Percentiles rank a stretch among this genome's conserved stretches.
These are phyloP conservation scores for Lasioglossum albipes DNA, from an alignment of 1,140 invertebrate genomes.

Conservation along the genomic window DNA sequence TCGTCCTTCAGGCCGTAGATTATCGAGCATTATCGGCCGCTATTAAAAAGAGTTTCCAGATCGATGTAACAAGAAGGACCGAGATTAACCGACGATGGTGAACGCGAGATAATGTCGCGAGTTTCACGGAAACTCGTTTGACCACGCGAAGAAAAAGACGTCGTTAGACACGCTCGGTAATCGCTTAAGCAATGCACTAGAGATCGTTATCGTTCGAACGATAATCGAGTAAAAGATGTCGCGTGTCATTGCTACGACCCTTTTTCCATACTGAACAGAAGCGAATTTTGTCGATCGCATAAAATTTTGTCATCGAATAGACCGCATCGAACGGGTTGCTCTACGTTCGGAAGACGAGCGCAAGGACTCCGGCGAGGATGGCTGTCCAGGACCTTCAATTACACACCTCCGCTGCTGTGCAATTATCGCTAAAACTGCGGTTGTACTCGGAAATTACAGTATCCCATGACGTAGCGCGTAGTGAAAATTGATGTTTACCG, in stretches of 20 bases:
- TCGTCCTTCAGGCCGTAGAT: no score
- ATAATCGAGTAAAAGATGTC: neutral
- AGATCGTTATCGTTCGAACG: neutral
- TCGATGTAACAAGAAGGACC: neutral
- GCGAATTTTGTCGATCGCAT: neutral
- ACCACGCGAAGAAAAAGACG: neutral
- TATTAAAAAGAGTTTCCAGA: no score
- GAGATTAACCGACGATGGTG: neutral
- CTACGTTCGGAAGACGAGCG: neutral
- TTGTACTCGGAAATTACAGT: neutral
- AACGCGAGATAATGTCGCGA: neutral
- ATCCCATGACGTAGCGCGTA: neutral
- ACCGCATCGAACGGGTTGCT: neutral
- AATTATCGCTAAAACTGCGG: slow-evolving; percentile 7
- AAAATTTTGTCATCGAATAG: neutral
- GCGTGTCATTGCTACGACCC: neutral
- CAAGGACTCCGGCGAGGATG: no score
- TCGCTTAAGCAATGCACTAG: neutral
- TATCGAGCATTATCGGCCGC: no score
- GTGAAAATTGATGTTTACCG: slow-evolving; percentile 2
- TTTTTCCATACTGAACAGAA: neutral
- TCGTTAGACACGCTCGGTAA: neutral
- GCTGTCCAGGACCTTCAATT: neutral
- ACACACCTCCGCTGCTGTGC: neutral
- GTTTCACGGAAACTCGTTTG: neutral